Evolutionary conservation across 2,113 vertebrate genomes (phyloP).

Genomic region (Lycaon pictus): DNA sequence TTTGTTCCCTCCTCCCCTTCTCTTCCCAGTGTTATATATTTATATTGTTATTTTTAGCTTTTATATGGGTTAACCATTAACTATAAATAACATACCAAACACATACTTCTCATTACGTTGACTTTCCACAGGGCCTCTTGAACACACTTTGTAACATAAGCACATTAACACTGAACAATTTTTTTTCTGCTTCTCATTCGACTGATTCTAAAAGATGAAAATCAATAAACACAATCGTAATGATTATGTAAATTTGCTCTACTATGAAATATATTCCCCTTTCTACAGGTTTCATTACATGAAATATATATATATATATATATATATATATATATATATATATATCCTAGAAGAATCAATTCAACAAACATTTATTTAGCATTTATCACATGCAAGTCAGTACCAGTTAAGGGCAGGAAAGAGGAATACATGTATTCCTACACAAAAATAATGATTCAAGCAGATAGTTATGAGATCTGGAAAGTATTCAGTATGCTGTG

Average conservation of each 20-base stretch:
- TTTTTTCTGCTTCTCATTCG: conserved; percentile 56
- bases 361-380: conserved; percentile 16
- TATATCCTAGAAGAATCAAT: conserved; percentile 29
- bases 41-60: conserved; percentile 27
- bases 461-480: neutral
- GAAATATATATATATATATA: neutral
- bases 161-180: conserved; percentile 7
- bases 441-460: neutral
- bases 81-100: conserved; percentile 52
- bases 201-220: conserved; percentile 51
- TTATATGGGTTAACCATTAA: neutral
- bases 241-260: conserved; percentile 27
- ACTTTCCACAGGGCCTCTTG: conserved; percentile 48
- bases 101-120: neutral
- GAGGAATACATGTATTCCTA: neutral
- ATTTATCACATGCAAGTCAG: neutral
- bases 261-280: neutral
- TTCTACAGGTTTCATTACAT: neutral
- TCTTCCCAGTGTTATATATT: neutral
- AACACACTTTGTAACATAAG: conserved; percentile 52
- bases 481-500: neutral
- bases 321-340: neutral
- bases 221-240: conserved; percentile 54
- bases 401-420: conserved; percentile 7
- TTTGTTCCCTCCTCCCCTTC: neutral